phyloP scores from a whole-genome alignment of 2,888 invertebrate species.

The Ryuthela nishihirai region DNA sequence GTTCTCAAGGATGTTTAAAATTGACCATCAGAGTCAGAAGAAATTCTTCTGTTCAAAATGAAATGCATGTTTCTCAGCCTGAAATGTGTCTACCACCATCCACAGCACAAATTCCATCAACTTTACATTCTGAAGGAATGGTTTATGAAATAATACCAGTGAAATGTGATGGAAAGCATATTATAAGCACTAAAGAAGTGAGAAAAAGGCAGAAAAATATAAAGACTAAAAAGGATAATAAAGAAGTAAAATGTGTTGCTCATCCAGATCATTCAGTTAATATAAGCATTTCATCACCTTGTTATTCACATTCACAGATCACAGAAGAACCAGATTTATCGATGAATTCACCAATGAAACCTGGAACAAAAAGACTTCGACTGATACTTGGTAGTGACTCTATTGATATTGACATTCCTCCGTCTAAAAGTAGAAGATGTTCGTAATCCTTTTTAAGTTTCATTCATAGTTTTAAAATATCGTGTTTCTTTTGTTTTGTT shows the following conservation, averaged over 20 bases:
- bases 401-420: slow-evolving; percentile 78
- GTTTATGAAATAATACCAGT: slow-evolving; percentile 13
- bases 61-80: background rate
- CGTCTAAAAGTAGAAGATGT: slow-evolving; percentile 1
- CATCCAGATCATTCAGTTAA: background rate
- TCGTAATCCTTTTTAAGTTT: background rate
- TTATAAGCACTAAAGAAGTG: background rate
- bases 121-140: background rate
- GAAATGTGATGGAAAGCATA: slow-evolving; percentile 2
- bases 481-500: no score
- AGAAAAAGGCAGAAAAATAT: background rate
- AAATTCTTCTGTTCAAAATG: background rate
- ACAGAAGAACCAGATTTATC: background rate
- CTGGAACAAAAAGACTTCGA: slow-evolving; percentile 69
- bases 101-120: no score
- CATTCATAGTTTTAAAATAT: no score
- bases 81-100: background rate
- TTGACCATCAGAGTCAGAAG: slow-evolving; percentile 26
- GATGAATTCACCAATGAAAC: slow-evolving; percentile 1
- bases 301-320: slow-evolving; percentile 1
- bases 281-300: slow-evolving; percentile 8
- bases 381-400: slow-evolving; percentile 85
- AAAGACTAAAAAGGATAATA: background rate
- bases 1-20: slow-evolving; percentile 19
- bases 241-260: background rate